Conservation (phyloP, 2,888 invertebrate genomes). For the Perdita meconis region DNA sequence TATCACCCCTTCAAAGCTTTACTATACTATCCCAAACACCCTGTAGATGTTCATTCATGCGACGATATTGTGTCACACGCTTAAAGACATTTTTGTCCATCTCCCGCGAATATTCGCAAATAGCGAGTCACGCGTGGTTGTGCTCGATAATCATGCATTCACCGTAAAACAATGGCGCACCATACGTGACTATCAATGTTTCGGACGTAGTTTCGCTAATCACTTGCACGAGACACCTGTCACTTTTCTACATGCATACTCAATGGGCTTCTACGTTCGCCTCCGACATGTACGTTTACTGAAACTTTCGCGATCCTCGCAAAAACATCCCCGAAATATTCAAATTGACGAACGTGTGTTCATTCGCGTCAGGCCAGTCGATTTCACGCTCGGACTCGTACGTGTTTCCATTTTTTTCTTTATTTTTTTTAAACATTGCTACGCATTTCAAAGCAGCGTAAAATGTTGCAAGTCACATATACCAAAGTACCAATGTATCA, state of each 20-base stretch:
- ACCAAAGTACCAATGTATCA: no score
- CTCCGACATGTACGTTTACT: no score
- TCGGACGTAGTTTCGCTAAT: slow-evolving; percentile 14
- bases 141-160: slow-evolving; percentile 11
- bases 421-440: not conserved
- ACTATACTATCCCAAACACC: no score
- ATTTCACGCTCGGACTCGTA: not conserved
- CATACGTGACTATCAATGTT: not conserved
- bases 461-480: no score
- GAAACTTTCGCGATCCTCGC: not conserved
- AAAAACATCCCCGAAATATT: not conserved
- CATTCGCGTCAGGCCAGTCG: not conserved
- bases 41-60: not conserved
- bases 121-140: not conserved
- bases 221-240: not conserved
- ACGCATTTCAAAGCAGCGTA: not conserved
- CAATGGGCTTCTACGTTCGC: no score
- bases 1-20: no score
- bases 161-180: slow-evolving; percentile 9
- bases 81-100: not conserved
- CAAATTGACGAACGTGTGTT: not conserved
- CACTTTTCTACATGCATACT: slow-evolving; percentile 7
- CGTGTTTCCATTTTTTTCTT: not conserved
- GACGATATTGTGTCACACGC: no score
- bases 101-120: not conserved